These are phyloP conservation scores for Agrochola lota DNA, from an alignment of 2,888 invertebrate genomes.

Conservation along the genomic window DNA sequence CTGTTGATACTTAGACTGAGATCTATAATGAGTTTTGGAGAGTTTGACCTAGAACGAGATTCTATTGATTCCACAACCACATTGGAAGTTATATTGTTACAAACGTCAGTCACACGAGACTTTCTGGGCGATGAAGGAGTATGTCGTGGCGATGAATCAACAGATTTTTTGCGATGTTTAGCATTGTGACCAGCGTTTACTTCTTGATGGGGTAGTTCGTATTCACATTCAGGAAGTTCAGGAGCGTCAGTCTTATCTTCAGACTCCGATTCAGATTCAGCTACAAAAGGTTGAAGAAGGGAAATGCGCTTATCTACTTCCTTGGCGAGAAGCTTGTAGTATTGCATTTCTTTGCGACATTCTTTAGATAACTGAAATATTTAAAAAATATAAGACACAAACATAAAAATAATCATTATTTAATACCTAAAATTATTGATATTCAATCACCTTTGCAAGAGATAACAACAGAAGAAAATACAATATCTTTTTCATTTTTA, in stretches of 20 bases:
- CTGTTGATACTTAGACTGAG: constrained; percentile 80
- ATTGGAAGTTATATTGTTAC: constrained; percentile 68
- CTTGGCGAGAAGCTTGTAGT: constrained; percentile 92
- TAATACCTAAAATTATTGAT: constrained; percentile 22
- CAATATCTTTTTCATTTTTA: constrained; percentile 63
- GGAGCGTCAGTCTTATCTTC: constrained; percentile 80
- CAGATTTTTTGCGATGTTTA: constrained; percentile 52
- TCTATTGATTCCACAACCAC: constrained; percentile 55
- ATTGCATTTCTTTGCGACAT: constrained; percentile 92
- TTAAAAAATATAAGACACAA: constrained; percentile 21
- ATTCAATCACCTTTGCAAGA: constrained; percentile 40
- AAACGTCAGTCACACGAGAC: constrained; percentile 46
- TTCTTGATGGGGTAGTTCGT: constrained; percentile 69
- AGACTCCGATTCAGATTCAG: constrained; percentile 76
- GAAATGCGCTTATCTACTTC: constrained; percentile 91
- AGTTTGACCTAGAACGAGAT: constrained; percentile 42
- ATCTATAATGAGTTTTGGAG: constrained; percentile 80
- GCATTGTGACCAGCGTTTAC: constrained; percentile 61
- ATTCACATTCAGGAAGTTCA: constrained; percentile 79
- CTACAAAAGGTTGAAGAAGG: constrained; percentile 82
- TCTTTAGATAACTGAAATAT: constrained; percentile 92
- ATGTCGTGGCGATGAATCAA: constrained; percentile 36
- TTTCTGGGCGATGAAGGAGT: constrained; percentile 15
- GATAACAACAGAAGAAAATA: constrained; percentile 31
- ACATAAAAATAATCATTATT: neutral